Base-by-base conservation (phyloP, 2,888 invertebrate genomes). In the Leptogaster cylindrica region DNA sequence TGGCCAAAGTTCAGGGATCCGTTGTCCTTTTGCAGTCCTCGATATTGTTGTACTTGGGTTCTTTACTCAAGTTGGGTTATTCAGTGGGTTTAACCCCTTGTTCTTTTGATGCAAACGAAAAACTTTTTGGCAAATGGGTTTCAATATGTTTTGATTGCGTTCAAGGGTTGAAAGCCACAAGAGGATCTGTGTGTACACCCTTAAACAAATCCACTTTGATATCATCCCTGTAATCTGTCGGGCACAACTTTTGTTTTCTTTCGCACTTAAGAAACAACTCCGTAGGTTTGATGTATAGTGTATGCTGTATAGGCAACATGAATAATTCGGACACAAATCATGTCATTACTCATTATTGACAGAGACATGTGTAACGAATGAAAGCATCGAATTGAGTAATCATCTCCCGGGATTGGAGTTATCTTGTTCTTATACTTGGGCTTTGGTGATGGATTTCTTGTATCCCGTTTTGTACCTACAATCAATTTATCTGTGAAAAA, bases 281-380 rank as follows among this genome's bases (percentile, higher is more conserved):
- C 39, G 18, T 8, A 16, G 52, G 58, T 58, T 67, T 69, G 67
- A 69, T 69, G 67, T 67, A 55, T n/a, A n/a, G n/a, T n/a, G n/a
- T n/a, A n/a, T n/a, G n/a, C n/a, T n/a, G n/a, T n/a, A n/a, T 39
- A 20, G 51, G 16, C 50, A 44, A 33, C 67, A 67, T 67, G 67
- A 69, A 69, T 69, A 67, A 69, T 69, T 69, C 67, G 66, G 67
- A 51, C 48, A 39, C 66, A 67, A 69, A 69, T 69, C 61, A 55
- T 67, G 65, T 67, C 69, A 69, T 69, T 67, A 69, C 50, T 69
- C 69, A 69, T 69, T 69, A 67, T 69, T 67, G 69, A 69, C 69
- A 69, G 58, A 67, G 50, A 67, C 69, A 69, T 69, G 69, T 69
- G 69, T 65, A 69, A 67, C 65, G 67, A 65, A 69, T 58, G 65